These are phyloP conservation scores for Dryoscopus gambensis DNA, from an alignment of 2,113 vertebrate species.

Conservation along the genomic window DNA sequence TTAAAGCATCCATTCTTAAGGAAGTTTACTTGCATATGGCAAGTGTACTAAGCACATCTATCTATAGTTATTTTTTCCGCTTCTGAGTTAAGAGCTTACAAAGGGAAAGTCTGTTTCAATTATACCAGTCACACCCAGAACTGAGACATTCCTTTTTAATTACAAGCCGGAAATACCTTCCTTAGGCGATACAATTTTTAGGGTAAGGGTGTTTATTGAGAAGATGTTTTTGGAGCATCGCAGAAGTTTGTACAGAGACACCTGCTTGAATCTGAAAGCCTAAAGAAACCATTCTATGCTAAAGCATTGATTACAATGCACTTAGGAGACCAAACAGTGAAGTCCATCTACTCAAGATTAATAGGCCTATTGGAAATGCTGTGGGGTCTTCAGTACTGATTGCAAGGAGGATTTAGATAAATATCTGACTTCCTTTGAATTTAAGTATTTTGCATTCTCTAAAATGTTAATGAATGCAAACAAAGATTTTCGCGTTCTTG, in stretches of 20 bases:
- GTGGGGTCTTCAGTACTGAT: neutral
- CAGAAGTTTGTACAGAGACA: rapidly evolving
- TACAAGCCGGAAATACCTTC: neutral
- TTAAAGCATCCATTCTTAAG: neutral
- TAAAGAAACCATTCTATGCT: neutral
- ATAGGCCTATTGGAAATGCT: neutral
- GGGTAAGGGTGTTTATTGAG: neutral
- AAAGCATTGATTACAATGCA: neutral
- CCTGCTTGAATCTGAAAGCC: neutral
- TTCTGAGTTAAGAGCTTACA: neutral
- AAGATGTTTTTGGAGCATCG: neutral
- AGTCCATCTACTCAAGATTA: neutral
- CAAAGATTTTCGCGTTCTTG: neutral
- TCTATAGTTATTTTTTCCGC: neutral
- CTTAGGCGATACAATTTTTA: neutral
- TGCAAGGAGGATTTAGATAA: neutral
- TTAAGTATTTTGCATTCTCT: neutral
- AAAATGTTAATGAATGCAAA: neutral
- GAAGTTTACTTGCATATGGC: neutral
- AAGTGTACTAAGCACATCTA: neutral
- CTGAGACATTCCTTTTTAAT: neutral
- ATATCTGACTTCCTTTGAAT: neutral
- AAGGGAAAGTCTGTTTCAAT: neutral
- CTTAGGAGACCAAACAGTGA: neutral
- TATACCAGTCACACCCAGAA: neutral